Percentiles rank a stretch among this genome's conserved stretches.
Conservation (phyloP, 2,888 invertebrate species). For the Odontocerum albicorne region DNA sequence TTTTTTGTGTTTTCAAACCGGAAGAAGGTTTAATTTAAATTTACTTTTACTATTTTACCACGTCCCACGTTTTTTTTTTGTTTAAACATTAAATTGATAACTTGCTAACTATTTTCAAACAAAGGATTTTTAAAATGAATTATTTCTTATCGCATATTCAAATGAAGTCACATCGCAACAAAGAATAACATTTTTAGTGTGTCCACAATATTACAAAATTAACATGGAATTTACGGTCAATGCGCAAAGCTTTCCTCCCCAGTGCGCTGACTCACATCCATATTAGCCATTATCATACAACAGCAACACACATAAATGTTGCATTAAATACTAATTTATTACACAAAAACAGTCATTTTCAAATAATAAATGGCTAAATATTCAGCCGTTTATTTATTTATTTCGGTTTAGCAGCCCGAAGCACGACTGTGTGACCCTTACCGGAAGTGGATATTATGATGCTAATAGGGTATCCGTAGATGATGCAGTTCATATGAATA, state of each 20-base stretch:
- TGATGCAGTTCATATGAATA: conserved; percentile 9
- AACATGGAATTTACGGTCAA: conserved; percentile 6
- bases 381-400: conserved; percentile 12
- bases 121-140: too few species aligned
- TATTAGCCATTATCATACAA: conserved; percentile 18
- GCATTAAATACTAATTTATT: conserved; percentile 29
- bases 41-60: too few species aligned
- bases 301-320: conserved; percentile 17
- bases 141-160: too few species aligned
- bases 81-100: too few species aligned
- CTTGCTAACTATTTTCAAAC: too few species aligned
- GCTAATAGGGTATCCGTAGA: conserved; percentile 29
- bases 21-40: too few species aligned
- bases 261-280: conserved; percentile 7
- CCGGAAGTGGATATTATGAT: conserved; percentile 35
- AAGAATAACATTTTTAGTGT: too few species aligned
- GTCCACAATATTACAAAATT: too few species aligned
- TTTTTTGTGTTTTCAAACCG: too few species aligned
- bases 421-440: conserved; percentile 14
- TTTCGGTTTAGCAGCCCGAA: conserved; percentile 13
- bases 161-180: too few species aligned
- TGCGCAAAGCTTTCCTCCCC: conserved; percentile 4
- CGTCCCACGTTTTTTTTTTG: too few species aligned
- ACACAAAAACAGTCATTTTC: conserved; percentile 28
- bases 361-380: conserved; percentile 27